A percentile compares a stretch with the other conserved stretches of the same genome.
These are phyloP conservation scores for Dusona sp. DNA, from an alignment of 2,888 invertebrate genomes.

Conservation along the genomic window DNA sequence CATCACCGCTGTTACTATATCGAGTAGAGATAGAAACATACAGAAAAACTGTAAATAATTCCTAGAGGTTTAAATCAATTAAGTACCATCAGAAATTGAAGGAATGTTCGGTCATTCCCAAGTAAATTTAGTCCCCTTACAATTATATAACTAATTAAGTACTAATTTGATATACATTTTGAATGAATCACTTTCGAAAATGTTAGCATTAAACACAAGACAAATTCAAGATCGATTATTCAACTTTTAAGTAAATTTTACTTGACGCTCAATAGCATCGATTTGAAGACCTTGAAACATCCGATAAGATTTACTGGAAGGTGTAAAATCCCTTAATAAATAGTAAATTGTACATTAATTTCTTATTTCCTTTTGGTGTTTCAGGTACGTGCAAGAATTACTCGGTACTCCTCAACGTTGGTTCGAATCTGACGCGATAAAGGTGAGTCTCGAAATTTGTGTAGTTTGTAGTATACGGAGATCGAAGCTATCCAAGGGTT, in stretches of 20 bases:
- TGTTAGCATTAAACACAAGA: background rate
- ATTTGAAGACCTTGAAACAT: background rate
- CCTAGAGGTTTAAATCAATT: background rate
- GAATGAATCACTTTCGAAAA: background rate
- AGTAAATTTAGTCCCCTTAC: background rate
- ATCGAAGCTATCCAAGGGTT: slow-evolving; percentile 53
- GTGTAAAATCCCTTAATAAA: background rate
- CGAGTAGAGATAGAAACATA: background rate
- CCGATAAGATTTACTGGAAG: background rate
- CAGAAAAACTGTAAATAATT: background rate
- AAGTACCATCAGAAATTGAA: background rate
- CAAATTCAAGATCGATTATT: background rate
- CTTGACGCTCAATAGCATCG: background rate
- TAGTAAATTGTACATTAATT: background rate
- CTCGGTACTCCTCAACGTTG: slow-evolving; percentile 18
- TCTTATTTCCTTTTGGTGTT: slow-evolving; percentile 71
- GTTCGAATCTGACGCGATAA: slow-evolving; percentile 42
- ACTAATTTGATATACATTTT: background rate
- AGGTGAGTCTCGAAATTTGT: slow-evolving; percentile 64
- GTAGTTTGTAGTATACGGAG: background rate
- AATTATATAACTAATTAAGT: background rate
- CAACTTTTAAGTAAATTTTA: background rate
- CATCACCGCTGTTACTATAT: background rate
- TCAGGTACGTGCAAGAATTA: slow-evolving; percentile 74
- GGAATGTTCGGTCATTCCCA: background rate